These are phyloP conservation scores for Pyxicephalus adspersus DNA, from an alignment of 2,113 vertebrate genomes.

Conservation along the genomic window DNA sequence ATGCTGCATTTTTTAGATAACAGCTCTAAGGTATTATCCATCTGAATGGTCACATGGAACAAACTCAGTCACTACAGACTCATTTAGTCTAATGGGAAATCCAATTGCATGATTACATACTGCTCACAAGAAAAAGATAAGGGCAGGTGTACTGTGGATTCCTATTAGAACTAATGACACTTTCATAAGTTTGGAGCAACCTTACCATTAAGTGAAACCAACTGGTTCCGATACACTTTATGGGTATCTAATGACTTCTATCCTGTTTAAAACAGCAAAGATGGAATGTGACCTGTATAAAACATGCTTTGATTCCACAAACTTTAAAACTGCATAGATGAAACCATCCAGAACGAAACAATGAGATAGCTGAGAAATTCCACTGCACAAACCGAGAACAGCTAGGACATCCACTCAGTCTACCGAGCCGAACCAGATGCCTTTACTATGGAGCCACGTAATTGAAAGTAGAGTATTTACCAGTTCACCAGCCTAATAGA, in stretches of 20 bases:
- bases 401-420: slow-evolving; percentile 25
- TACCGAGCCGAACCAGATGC: background rate
- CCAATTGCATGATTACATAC: slow-evolving; percentile 25
- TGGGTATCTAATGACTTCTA: slow-evolving; percentile 29
- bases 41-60: slow-evolving; percentile 12
- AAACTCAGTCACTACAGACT: slow-evolving; percentile 22
- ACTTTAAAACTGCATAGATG: slow-evolving; percentile 12
- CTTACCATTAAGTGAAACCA: slow-evolving; percentile 36
- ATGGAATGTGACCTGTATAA: slow-evolving; percentile 36
- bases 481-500: slow-evolving; percentile 50
- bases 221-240: slow-evolving; percentile 32
- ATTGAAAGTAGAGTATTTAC: slow-evolving; percentile 54
- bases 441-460: slow-evolving; percentile 28
- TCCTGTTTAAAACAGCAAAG: slow-evolving; percentile 14
- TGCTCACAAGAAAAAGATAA: background rate
- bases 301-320: slow-evolving; percentile 18
- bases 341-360: slow-evolving; percentile 41
- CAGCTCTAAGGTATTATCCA: slow-evolving; percentile 14
- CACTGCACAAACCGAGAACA: slow-evolving; percentile 33
- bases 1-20: slow-evolving; percentile 1
- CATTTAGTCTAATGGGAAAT: slow-evolving; percentile 9
- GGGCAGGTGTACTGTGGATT: slow-evolving; percentile 35
- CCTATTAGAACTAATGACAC: slow-evolving; percentile 41
- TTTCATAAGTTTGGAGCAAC: background rate
- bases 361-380: slow-evolving; percentile 33